Conservation (phyloP, 2,113 vertebrate genomes). For the Acrocephalus arundinaceus region DNA sequence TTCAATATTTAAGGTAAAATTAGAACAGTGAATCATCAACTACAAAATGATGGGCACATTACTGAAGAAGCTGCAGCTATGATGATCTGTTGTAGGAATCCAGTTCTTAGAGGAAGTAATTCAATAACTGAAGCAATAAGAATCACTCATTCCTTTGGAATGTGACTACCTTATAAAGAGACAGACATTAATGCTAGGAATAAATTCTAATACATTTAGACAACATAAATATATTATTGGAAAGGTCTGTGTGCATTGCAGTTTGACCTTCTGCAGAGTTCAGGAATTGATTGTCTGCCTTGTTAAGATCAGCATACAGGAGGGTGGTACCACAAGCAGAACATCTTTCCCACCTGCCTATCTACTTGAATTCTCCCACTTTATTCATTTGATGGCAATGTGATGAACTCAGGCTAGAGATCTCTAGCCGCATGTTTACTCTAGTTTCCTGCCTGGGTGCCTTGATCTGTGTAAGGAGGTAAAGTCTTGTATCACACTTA, state of each 20-base stretch:
- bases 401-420: neutral
- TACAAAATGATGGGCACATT: neutral
- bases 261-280: neutral
- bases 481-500: neutral
- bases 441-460: neutral
- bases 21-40: neutral
- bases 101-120: neutral
- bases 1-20: neutral
- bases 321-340: neutral
- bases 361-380: neutral
- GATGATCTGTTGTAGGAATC: neutral
- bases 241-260: neutral
- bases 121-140: neutral
- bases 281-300: neutral
- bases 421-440: neutral
- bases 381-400: neutral
- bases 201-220: neutral
- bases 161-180: neutral
- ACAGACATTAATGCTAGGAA: neutral
- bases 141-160: neutral
- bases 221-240: neutral
- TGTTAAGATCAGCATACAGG: rapidly evolving
- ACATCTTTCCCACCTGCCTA: neutral
- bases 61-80: neutral
- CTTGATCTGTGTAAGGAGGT: neutral